Evolutionary conservation across 2,113 vertebrate genomes (phyloP), one percentile per base, ranked within the genome.

Genomic region (Elanus axillaris): DNA sequence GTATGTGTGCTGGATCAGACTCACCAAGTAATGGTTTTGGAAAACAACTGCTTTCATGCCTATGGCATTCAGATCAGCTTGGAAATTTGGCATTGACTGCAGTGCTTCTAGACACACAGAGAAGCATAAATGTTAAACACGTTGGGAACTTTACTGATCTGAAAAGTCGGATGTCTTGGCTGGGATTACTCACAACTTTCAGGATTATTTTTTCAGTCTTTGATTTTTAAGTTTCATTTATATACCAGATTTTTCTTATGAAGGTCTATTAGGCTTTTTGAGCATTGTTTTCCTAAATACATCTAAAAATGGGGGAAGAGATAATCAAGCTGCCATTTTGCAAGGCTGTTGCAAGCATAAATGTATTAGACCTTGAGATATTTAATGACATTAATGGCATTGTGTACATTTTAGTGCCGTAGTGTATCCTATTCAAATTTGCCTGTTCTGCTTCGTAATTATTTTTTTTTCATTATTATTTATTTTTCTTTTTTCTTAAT

Each of bases 41-140:
- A 69, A 74, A 23, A 31, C 15, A 8, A 11, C 1, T 1, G 21
- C 19, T 78, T 77, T 56, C 18, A 5, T 36, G 21, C 7, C 1
- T 0, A 1, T 53, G 34, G 22, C 0, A 0, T 58, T 79, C 26
- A 47, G 19, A 69, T 42, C 40, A 38, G n/a, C 9, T 13, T 48
- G 45, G 26, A 38, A 66, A 27, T 55, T 12, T 43, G 34, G n/a
- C 22, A 9, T 4, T 55, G 23, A 4, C 71, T 34, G 58, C 16
- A 38, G 76, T 42, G 15, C 15, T 59, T 67, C 4, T 27, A 7
- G 26, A 40, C 7, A 21, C 42, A 38, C 13, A 62, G 23, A 43
- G 68, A 48, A 56, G 32, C 20, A 4, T 31, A 9, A 19, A 18
- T 23, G 8, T 38, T 56, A 10, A 76, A 69, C 4, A 1, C 18